Base-by-base conservation (phyloP, 2,888 invertebrate species). In the Mythimna loreyi region DNA sequence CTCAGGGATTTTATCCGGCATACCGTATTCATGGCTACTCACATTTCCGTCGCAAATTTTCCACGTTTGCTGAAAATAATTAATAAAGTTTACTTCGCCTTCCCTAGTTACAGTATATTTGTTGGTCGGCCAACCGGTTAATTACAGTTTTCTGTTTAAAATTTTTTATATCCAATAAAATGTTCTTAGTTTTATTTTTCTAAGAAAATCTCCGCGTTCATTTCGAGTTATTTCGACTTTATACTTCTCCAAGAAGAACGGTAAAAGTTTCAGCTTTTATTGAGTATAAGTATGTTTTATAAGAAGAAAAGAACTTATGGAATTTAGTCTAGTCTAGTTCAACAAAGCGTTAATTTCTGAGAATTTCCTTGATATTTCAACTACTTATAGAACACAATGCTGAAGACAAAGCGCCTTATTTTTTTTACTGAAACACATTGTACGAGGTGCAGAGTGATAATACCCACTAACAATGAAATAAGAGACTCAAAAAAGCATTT, bases 401-500 rank as follows among this genome's bases (percentile, higher is more conserved):
- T 58, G 58, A 53, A 52, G 23, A 70, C 28, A 52, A 67, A 67
- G 52, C 52, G 23, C 50, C 25, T n/a, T n/a, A 40, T 63, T 65
- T 72, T 72, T 82, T 73, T 72, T 63, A 56, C 60, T 63, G 5
- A 69, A 76, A 57, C 66, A 72, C 65, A 70, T 75, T 58, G 72
- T 63, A 71, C 67, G 40, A 59, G 66, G 71, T 73, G 60, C 72
- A 64, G 55, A 68, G 56, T 69, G 72, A 68, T 84, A 86, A 83
- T 80, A 59, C 68, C 64, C 71, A 71, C 72, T 78, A 80, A 86
- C 84, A 88, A 89, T 85, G 83, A 86, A 86, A 86, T 82, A 86
- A 84, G 75, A 80, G 73, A 80, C 77, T 47, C 75, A 75, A 84
- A 89, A 87, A 87, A 88, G 72, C 85, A 82, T 89, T 89, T 89